Percentiles rank a stretch among this genome's conserved stretches.
phyloP scores from a whole-genome alignment of 2,113 vertebrate genomes.

The Callithrix jacchus region DNA sequence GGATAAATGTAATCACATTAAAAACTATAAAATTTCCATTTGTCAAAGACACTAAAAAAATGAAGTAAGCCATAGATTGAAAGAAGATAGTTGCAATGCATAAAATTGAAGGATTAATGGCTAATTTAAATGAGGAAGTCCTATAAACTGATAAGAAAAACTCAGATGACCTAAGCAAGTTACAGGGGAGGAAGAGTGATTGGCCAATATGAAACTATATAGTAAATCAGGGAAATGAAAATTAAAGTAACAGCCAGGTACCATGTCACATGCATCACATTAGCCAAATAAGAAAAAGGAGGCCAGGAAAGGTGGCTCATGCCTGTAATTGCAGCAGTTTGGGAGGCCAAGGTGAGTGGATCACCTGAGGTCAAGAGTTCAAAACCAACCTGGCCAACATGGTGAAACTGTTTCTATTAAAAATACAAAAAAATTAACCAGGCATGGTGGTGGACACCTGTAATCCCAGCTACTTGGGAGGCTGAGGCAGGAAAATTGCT shows the following conservation, averaged over 20 bases:
- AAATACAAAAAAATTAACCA: too few species aligned
- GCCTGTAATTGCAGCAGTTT: too few species aligned
- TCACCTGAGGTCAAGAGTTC: too few species aligned
- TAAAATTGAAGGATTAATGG: not conserved
- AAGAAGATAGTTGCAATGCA: not conserved
- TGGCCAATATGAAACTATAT: not conserved
- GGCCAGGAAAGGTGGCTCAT: too few species aligned
- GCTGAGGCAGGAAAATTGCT: too few species aligned
- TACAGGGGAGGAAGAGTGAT: not conserved
- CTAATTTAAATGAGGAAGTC: not conserved
- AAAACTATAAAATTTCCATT: not conserved
- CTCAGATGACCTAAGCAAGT: not conserved
- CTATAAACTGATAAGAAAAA: not conserved
- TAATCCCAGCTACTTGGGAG: too few species aligned
- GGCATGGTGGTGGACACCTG: too few species aligned
- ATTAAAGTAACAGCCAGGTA: not conserved
- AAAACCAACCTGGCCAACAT: too few species aligned
- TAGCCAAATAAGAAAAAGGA: not conserved
- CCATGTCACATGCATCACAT: not conserved
- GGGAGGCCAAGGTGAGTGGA: too few species aligned
- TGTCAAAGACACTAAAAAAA: constrained; percentile 7
- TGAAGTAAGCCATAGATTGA: not conserved
- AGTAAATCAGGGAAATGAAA: not conserved
- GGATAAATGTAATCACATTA: not conserved
- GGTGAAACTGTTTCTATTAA: too few species aligned